A percentile compares a stretch with the other conserved stretches of the same genome.
Evolutionary conservation across 2,888 invertebrate species (phyloP).

Genomic region (Octonoba sinensis): DNA sequence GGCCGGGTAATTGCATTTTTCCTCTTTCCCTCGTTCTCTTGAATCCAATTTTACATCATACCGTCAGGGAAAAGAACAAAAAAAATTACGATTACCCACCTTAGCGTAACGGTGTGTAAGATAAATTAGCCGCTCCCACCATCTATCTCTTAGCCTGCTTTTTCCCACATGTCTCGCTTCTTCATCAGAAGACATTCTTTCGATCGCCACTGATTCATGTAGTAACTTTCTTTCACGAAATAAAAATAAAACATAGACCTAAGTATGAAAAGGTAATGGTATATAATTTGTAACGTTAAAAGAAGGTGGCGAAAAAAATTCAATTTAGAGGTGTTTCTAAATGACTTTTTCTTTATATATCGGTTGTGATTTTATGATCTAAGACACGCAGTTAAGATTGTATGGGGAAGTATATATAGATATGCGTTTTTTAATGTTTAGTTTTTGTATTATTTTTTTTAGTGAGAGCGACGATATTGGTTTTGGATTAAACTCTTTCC

Average conservation of each 20-base stretch:
- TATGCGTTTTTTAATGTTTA: conserved; percentile 46
- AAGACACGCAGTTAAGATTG: conserved; percentile 31
- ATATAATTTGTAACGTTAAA: conserved; percentile 61
- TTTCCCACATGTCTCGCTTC: conserved; percentile 20
- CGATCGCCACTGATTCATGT: conserved; percentile 59
- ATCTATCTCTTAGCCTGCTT: conserved; percentile 50
- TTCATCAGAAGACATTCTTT: conserved; percentile 59
- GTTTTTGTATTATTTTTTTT: background rate
- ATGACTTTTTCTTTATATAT: conserved; percentile 52
- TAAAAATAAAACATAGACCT: conserved; percentile 23
- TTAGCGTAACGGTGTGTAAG: conserved; percentile 59
- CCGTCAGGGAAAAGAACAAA: conserved; percentile 1
- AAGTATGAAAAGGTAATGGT: conserved; percentile 33
- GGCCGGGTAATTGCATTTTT: conserved; percentile 47
- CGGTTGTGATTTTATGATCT: conserved; percentile 55
- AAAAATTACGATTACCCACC: conserved; percentile 53
- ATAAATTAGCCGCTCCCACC: conserved; percentile 53
- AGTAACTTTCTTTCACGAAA: conserved; percentile 32
- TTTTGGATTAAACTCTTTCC: conserved; percentile 42
- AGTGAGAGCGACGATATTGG: conserved; percentile 19
- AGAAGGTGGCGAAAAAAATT: conserved; percentile 60
- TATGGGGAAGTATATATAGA: conserved; percentile 32
- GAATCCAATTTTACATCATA: conserved; percentile 61
- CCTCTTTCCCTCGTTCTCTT: conserved; percentile 14
- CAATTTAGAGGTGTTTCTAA: conserved; percentile 47